Evolutionary conservation across 2,888 invertebrate genomes (phyloP).

Genomic region (Andrena trimmerana): DNA sequence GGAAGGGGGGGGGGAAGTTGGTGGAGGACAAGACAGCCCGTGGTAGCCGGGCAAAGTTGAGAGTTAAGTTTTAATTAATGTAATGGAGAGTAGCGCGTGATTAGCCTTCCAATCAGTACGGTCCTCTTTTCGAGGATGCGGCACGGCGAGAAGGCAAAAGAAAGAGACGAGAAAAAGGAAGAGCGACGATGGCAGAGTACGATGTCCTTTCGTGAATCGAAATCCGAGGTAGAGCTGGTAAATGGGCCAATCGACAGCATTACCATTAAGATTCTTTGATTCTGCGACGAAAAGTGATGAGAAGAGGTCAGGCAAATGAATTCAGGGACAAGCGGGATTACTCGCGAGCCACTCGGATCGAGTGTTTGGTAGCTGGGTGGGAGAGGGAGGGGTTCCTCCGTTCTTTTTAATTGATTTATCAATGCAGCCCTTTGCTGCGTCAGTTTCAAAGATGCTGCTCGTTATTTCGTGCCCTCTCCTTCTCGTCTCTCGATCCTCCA

Average conservation of each 20-base stretch:
- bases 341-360: not conserved
- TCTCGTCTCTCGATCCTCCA: not conserved
- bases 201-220: conserved; percentile 34
- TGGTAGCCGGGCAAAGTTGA: conserved; percentile 68
- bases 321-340: conserved; percentile 18
- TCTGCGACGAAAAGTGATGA: conserved; percentile 40
- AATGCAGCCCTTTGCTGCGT: not conserved
- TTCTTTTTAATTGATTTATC: conserved; percentile 17
- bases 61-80: conserved; percentile 83
- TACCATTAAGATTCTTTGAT: conserved; percentile 66
- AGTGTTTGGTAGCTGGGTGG: conserved; percentile 4
- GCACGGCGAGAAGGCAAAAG: conserved; percentile 25
- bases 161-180: not conserved
- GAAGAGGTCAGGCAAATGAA: conserved; percentile 34
- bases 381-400: not conserved
- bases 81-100: conserved; percentile 82
- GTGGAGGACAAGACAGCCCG: conserved; percentile 45
- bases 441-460: not conserved
- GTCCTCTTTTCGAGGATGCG: conserved; percentile 56
- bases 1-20: conserved; percentile 14
- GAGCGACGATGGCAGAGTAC: not conserved
- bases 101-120: conserved; percentile 79
- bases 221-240: conserved; percentile 42
- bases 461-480: not conserved
- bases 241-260: conserved; percentile 59